Evolutionary conservation across 1,140 invertebrate species (phyloP), one percentile per base, ranked within the genome.

Genomic region (Drosophila grimshawi): DNA sequence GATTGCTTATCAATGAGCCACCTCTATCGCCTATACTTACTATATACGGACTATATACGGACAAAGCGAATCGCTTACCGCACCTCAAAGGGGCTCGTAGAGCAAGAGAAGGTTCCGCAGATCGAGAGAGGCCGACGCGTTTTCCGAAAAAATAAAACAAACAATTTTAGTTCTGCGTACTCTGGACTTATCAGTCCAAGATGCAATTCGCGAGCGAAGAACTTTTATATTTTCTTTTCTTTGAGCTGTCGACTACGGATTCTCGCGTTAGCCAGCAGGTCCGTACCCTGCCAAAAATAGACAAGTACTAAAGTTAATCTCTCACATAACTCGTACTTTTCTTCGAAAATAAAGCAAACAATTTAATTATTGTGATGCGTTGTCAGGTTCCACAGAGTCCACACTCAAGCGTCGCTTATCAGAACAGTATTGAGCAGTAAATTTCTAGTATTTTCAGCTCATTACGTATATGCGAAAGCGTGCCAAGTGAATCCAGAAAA

Each of bases 251-350:
- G 43, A 52, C 52, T 64, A 60, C 46, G 62, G 74, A 64, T 71
- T 73, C 64, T 81, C 82, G 72, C 71, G 79, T 67, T 62, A 88
- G 80, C 80, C 62, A 69, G 78, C 64, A 80, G 83, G 66, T 82
- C 83, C 80, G 79, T 89, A 75, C 85, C 77, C 85, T 80, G 80
- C 77, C 83, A 78, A 88, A 88, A 88, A 88, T 88, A 77, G 81
- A 86, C 78, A 43, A 86, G 85, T 66, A 88, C 83, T 88, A 89
- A 88, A 56, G 49, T 59, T 60, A 80, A 80, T 45, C 69, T 48
- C 57, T 53, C 63, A 64, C 63, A 75, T 66, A 77, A 77, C 72
- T 83, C 68, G 83, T 35, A 88, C 77, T 88, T 88, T 86, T 89
- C 80, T 77, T 86, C 73, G 78, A 88, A 83, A 88, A 77, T 57